Conservation (phyloP, 2,888 invertebrate genomes). For the Sericinus montela region DNA sequence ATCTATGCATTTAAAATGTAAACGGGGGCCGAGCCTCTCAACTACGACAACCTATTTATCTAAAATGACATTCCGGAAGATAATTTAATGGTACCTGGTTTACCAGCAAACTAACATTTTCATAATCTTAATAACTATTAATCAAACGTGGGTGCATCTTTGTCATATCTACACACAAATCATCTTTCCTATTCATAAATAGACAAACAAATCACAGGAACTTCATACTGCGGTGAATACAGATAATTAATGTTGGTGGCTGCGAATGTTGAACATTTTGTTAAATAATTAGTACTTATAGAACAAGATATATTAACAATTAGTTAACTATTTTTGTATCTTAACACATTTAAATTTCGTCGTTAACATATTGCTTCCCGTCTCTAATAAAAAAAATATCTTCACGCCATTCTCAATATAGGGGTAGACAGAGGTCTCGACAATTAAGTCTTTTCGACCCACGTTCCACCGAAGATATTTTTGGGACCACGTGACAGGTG, state of each 20-base stretch:
- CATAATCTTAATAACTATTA: slow-evolving; percentile 4
- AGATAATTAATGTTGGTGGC: slow-evolving; percentile 4
- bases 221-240: slow-evolving; percentile 8
- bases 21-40: no score
- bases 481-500: no score
- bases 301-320: no score
- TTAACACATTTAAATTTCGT: no score
- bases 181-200: slow-evolving; percentile 15
- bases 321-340: no score
- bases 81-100: not conserved
- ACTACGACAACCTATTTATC: not conserved
- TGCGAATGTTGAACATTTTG: not conserved
- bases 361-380: no score
- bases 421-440: no score
- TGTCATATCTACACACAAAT: slow-evolving; percentile 11
- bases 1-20: no score
- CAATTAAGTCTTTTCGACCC: no score
- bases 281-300: not conserved
- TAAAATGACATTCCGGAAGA: not conserved
- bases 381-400: no score
- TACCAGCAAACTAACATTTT: slow-evolving; percentile 2
- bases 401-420: no score
- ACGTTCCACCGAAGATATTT: no score
- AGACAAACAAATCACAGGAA: slow-evolving; percentile 28
- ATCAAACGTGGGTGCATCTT: slow-evolving; percentile 12